phyloP scores from a whole-genome alignment of 2,113 vertebrate genomes.

The Mola mola region DNA sequence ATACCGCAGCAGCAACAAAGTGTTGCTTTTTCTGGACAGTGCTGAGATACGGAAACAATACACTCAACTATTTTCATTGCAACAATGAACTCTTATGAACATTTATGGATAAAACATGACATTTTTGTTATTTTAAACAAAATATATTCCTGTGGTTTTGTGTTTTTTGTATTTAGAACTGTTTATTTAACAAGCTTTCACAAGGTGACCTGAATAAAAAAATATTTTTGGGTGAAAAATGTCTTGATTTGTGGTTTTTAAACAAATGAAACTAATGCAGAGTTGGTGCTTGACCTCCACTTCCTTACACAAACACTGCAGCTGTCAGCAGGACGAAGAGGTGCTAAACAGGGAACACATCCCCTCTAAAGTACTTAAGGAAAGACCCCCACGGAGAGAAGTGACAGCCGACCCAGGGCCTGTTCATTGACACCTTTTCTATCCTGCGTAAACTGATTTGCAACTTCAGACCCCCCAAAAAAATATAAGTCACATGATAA shows the following conservation, averaged over 20 bases:
- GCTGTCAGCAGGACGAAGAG: constrained; percentile 55
- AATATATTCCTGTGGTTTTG: neutral
- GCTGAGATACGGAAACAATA: constrained; percentile 18
- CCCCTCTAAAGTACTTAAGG: constrained; percentile 70
- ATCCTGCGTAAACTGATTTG: constrained; percentile 58
- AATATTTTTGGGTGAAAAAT: constrained; percentile 40
- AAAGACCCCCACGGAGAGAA: constrained; percentile 68
- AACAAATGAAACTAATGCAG: neutral
- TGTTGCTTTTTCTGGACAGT: constrained; percentile 37
- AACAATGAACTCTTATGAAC: constrained; percentile 58
- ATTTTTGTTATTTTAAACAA: constrained; percentile 58
- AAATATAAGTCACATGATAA: neutral
- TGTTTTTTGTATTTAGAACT: constrained; percentile 49
- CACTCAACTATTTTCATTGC: constrained; percentile 50
- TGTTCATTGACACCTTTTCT: constrained; percentile 57
- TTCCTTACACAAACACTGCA: constrained; percentile 57
- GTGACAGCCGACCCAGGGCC: constrained; percentile 50
- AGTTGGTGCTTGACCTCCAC: constrained; percentile 11
- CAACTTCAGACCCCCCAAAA: constrained; percentile 5
- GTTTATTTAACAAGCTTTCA: constrained; percentile 67
- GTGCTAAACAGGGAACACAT: constrained; percentile 67
- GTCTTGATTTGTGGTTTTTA: no score
- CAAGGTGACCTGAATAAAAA: constrained; percentile 55
- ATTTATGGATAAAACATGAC: constrained; percentile 3
- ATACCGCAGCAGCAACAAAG: constrained; percentile 15